Evolutionary conservation across 2,113 vertebrate genomes (phyloP).

Genomic region (Perca fluviatilis): DNA sequence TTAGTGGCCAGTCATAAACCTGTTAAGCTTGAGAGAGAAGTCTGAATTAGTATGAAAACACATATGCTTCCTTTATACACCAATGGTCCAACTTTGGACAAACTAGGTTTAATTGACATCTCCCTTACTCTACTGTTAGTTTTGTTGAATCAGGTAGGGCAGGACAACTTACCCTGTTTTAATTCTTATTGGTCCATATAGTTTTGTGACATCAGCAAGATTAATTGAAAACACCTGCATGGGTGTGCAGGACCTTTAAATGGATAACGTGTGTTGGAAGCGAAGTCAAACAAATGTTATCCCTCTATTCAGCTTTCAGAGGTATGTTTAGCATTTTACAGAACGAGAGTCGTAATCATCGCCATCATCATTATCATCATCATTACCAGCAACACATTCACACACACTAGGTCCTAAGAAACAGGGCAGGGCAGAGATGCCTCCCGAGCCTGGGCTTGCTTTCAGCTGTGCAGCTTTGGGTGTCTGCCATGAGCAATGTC

Average conservation of each 20-base stretch:
- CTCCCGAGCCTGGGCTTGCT: background rate
- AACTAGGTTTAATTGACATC: background rate
- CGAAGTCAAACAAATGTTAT: background rate
- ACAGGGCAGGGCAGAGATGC: background rate
- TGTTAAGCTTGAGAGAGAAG: background rate
- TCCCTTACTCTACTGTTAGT: background rate
- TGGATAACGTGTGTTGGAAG: background rate
- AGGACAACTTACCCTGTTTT: background rate
- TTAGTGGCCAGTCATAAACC: background rate
- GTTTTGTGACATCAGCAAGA: background rate
- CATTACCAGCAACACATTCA: constrained; percentile 10
- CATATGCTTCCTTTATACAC: background rate
- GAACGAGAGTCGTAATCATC: background rate
- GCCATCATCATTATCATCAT: background rate
- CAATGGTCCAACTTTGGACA: background rate
- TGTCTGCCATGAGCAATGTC: constrained; percentile 23
- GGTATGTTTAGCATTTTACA: constrained; percentile 26
- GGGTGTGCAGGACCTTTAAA: background rate
- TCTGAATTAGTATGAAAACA: background rate
- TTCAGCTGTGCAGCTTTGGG: background rate
- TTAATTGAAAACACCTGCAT: background rate
- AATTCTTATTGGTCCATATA: background rate
- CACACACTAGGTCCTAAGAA: background rate
- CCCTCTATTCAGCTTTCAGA: background rate
- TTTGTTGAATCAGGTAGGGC: background rate